Base-by-base conservation (phyloP, 2,888 invertebrate species). In the Drosophila diplacantha region DNA sequence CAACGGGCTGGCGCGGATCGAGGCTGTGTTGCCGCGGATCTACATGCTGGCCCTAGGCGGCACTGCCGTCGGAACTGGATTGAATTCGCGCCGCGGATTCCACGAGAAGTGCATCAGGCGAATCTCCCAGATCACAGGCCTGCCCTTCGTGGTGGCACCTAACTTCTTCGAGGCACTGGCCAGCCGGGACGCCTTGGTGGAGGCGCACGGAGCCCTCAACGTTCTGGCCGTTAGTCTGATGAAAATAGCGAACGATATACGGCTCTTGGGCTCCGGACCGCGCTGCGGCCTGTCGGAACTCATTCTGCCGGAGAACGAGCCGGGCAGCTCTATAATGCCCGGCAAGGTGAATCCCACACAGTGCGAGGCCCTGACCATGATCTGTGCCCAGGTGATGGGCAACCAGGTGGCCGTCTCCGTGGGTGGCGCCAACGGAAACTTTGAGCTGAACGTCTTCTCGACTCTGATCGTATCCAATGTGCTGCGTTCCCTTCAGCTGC, bases 261-360 rank as follows among this genome's bases (percentile, higher is more conserved):
- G 93, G 14, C 92, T 99, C 85, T 90, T 99, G 71, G 98, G 95
- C 0, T 98, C 98, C 0, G 99, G 99, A 0, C 99, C 99, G 0
- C 92, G 99, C 34, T 98, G 98, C 86, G 99, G 99, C 0, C 90
- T 99, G 1, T 98, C 95, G 2, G 99, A 99, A 89, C 90, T 99
- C 0, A 90, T 91, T 46, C 91, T 99, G 72, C 99, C 99, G 0
- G 98, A 98, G 90, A 99, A 99, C 88, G 99, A 99, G 86, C 98
- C 99, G 0, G 99, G 99, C 5, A 97, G 96, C 82, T 97, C 97
- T 6, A 99, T 99, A 74, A 99, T 99, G 99, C 99, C 99, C 22
- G 98, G 95, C 91, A 99, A 99, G 90, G 96, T 99, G 51, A 99
- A 99, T 89, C 99, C 99, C 1, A 99, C 99, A 0, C 99, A 99